Base-by-base conservation (phyloP, 2,888 invertebrate species). In the Geophilus truncorum region DNA sequence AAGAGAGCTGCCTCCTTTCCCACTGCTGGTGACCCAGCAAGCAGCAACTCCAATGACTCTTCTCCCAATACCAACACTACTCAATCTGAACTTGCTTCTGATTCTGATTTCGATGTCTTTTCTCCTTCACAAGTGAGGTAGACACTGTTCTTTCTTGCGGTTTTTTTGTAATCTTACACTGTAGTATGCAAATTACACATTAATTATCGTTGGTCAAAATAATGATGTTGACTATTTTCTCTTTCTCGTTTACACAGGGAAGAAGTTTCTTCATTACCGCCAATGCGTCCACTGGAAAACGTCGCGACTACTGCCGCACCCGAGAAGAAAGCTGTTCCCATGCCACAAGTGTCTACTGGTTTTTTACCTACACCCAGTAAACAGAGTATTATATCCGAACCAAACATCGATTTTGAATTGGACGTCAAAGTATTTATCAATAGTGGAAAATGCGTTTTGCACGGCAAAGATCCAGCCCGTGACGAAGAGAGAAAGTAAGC, bases 351-450 rank as follows among this genome's bases (percentile, higher is more conserved):
- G 51, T 18, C 51, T 1, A 5, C 18, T 32, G 9, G 5, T 32
- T 32, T 32, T 9, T 6, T 32, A 32, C 32, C 32, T 1, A 51
- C 51, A 3, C 51, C 51, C 2, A 18, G 51, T n/a, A 51, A 51
- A 51, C 51, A 51, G 51, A 51, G 51, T 18, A 51, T 51, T 21
- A n/a, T 51, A 51, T 51, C 70, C 83, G 96, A 96, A 85, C 96
- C 97, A 0, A 96, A 94, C 86, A 94, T 98, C 80, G 97, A 98
- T 87, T 93, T 98, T 85, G 97, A 98, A 86, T 88, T 98, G 84
- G 97, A 97, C 86, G 94, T 98, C 6, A 97, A 97, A 88, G 97
- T 98, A 75, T 91, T 96, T 85, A 96, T 98, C 82, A 97, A 97
- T 87, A 96, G 96, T 84, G 98, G 98, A 9, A 96, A 97, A 88